A percentile compares a stretch with the other conserved stretches of the same genome.
These are phyloP conservation scores for Trimorus sp. DNA, from an alignment of 2,888 invertebrate species.

Conservation along the genomic window DNA sequence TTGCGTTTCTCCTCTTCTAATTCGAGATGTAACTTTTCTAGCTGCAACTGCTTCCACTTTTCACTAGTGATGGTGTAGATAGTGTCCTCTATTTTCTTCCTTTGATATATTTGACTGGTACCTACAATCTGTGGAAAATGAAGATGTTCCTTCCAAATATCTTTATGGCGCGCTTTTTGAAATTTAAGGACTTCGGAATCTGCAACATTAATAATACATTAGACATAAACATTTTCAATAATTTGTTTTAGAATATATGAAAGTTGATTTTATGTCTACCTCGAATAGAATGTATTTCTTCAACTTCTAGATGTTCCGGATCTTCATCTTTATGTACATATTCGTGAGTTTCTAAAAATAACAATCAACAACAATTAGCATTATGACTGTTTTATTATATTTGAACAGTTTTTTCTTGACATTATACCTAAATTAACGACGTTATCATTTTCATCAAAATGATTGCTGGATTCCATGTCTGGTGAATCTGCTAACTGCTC, in stretches of 20 bases:
- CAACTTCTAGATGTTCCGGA: too few species aligned
- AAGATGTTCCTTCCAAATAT: slow-evolving; percentile 28
- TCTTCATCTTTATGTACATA: too few species aligned
- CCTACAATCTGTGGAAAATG: slow-evolving; percentile 11
- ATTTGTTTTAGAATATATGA: too few species aligned
- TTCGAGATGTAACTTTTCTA: slow-evolving; percentile 22
- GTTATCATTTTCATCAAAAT: too few species aligned
- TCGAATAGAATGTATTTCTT: too few species aligned
- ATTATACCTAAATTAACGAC: slow-evolving; percentile 9
- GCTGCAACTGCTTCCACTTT: slow-evolving; percentile 21
- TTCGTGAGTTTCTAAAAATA: too few species aligned
- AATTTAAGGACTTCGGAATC: slow-evolving; percentile 2
- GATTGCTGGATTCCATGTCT: too few species aligned
- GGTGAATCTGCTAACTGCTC: background rate
- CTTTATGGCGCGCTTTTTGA: slow-evolving; percentile 4
- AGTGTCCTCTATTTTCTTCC: slow-evolving; percentile 1
- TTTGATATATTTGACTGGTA: slow-evolving; percentile 13
- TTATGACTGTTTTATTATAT: too few species aligned
- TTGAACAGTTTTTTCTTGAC: background rate
- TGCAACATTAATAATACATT: background rate
- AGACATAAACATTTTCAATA: too few species aligned
- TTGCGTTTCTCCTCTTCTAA: slow-evolving; percentile 25
- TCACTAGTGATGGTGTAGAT: slow-evolving; percentile 22
- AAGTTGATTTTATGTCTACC: too few species aligned
- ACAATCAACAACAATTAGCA: too few species aligned